Evolutionary conservation across 2,113 vertebrate genomes (phyloP), one percentile per base, ranked within the genome.

Genomic region (Cygnus buccinator): DNA sequence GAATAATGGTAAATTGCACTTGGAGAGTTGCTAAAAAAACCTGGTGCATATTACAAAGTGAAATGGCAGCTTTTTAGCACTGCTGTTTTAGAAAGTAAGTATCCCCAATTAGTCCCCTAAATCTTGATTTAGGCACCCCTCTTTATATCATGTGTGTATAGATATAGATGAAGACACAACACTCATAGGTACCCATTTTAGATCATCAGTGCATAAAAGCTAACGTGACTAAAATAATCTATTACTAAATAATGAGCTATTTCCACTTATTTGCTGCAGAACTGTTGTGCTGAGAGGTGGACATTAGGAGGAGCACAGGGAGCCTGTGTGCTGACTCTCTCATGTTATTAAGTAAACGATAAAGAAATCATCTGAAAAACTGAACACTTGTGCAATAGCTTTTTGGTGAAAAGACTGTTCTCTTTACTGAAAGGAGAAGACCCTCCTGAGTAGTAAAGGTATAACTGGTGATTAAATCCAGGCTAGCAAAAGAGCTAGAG

Each of bases 161-260:
- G 71, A 31, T 59, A 29, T 48, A 96, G 86, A 84, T 75, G 54
- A 61, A 78, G 76, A 57, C 61, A 52, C 54, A 46, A 31, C 14
- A 35, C 44, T 84, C 57, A 5, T 10, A 31, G 19, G 3, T 61
- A 21, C 22, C 31, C n/a, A 28, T 71, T 96, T 94, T 83, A 87
- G 58, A 89, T 62, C 70, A 76, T 66, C 28, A 23, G n/a, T 48
- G 59, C 33, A 48, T 87, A 79, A 91, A 87, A 92, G 62, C 48
- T 65, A 93, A 62, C 17, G 13, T 62, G 74, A 82, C 46, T 94
- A 94, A 91, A 93, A 82, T 11, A 41, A 84, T 84, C 43, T 84
- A 87, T 94, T 52, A 23, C n/a, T 80, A 84, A 74, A 80, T 86
- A 94, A 95, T 87, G 91, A 95, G 76, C 76, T 90, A 28, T 89